phyloP scores from a whole-genome alignment of 2,888 invertebrate species.

The Archips crataeganus region DNA sequence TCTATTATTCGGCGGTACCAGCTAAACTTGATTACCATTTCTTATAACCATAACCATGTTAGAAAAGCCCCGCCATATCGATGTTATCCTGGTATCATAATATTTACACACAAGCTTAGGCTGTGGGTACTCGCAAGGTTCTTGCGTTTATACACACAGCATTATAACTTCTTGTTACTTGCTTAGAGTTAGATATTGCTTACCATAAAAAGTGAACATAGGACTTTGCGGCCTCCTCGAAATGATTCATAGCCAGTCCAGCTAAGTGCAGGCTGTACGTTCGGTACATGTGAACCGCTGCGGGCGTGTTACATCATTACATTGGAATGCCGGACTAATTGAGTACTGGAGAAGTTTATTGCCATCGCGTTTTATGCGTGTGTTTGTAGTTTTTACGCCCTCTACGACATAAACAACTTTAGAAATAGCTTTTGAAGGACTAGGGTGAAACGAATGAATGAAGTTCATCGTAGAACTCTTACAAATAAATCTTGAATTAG shows the following conservation, averaged over 20 bases:
- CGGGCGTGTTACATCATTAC: slow-evolving; percentile 60
- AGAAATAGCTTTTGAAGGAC: slow-evolving; percentile 7
- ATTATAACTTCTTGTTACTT: neutral
- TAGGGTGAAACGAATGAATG: slow-evolving; percentile 8
- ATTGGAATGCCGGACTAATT: slow-evolving; percentile 69
- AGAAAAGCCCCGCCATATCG: slow-evolving; percentile 37
- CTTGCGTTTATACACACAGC: neutral
- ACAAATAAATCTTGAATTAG: neutral
- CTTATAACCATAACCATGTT: slow-evolving; percentile 1
- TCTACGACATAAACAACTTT: slow-evolving; percentile 34
- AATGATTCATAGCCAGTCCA: slow-evolving; percentile 44
- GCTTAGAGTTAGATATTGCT: neutral
- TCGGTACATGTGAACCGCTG: slow-evolving; percentile 52
- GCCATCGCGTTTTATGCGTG: slow-evolving; percentile 45
- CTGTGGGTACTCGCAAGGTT: neutral
- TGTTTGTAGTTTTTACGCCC: slow-evolving; percentile 33
- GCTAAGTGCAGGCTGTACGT: slow-evolving; percentile 49
- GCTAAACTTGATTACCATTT: neutral
- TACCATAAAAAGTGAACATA: neutral
- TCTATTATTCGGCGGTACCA: neutral
- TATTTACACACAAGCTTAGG: slow-evolving; percentile 19
- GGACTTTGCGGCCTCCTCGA: neutral
- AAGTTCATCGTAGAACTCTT: neutral
- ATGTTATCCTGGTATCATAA: slow-evolving; percentile 41
- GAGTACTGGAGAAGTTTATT: slow-evolving; percentile 55